phyloP scores from a whole-genome alignment of 2,797 vertebrate species.

The Limnodromus scolopaceus region DNA sequence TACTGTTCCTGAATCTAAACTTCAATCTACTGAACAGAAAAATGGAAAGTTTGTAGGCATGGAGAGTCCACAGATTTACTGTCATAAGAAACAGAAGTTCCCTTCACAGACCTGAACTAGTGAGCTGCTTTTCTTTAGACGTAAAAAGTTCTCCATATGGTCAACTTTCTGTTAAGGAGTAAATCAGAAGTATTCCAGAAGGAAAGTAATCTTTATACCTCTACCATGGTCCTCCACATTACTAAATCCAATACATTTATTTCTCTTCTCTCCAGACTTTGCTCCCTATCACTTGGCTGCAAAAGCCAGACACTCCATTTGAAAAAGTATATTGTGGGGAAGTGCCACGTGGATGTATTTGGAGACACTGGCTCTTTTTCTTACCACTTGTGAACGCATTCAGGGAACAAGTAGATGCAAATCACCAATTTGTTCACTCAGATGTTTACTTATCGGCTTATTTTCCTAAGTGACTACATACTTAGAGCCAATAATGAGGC shows the following conservation, averaged over 20 bases:
- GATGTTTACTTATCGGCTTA: conserved; percentile 57
- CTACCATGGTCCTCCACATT: not conserved
- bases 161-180: not conserved
- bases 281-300: not conserved
- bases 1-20: conserved; percentile 66
- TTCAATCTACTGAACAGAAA: conserved; percentile 37
- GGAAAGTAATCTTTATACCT: conserved; percentile 8
- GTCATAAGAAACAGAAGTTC: conserved; percentile 30
- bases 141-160: not conserved
- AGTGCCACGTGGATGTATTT: conserved; percentile 33
- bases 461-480: conserved; percentile 56
- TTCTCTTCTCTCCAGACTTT: not conserved
- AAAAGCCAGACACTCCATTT: conserved; percentile 14
- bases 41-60: conserved; percentile 3
- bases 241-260: not conserved
- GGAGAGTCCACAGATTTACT: conserved; percentile 22
- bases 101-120: not conserved
- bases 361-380: conserved; percentile 33
- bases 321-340: conserved; percentile 9
- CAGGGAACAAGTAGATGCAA: conserved; percentile 57
- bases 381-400: conserved; percentile 8
- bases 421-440: conserved; percentile 61
- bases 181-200: conserved; percentile 37
- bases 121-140: not conserved
- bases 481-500: conserved; percentile 48